phyloP scores from a whole-genome alignment of 2,888 invertebrate genomes.

The Himalopsyche japonica region DNA sequence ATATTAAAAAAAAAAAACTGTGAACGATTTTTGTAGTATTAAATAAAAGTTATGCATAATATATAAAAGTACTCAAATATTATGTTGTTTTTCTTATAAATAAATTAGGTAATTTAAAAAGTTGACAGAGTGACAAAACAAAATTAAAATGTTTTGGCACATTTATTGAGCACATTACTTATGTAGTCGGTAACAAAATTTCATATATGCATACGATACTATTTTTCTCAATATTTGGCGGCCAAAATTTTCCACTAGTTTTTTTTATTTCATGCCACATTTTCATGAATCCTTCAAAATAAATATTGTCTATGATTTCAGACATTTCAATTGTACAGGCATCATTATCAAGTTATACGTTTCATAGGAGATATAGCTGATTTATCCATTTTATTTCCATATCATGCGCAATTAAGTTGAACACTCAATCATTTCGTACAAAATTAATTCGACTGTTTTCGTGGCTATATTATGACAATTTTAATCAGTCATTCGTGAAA shows the following conservation, averaged over 20 bases:
- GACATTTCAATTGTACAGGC: neutral
- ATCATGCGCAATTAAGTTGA: neutral
- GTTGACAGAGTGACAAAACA: no score
- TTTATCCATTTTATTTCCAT: neutral
- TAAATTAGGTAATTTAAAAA: no score
- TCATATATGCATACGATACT: no score
- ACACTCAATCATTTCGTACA: neutral
- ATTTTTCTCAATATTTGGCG: no score
- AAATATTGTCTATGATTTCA: constrained; percentile 11
- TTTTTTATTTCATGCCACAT: neutral
- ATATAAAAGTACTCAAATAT: no score
- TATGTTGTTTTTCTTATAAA: no score
- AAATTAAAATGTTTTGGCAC: no score
- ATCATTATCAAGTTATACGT: constrained; percentile 4
- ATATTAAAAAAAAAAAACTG: no score
- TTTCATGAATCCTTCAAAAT: neutral
- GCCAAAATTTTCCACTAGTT: neutral
- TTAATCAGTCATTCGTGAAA: neutral
- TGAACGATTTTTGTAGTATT: no score
- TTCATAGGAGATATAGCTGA: neutral
- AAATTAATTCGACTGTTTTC: neutral
- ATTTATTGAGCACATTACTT: no score
- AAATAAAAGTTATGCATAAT: no score
- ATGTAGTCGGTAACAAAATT: no score
- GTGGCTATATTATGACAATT: neutral